These are phyloP conservation scores for Tetanocera ferruginea DNA, from an alignment of 2,888 invertebrate species.

Conservation along the genomic window DNA sequence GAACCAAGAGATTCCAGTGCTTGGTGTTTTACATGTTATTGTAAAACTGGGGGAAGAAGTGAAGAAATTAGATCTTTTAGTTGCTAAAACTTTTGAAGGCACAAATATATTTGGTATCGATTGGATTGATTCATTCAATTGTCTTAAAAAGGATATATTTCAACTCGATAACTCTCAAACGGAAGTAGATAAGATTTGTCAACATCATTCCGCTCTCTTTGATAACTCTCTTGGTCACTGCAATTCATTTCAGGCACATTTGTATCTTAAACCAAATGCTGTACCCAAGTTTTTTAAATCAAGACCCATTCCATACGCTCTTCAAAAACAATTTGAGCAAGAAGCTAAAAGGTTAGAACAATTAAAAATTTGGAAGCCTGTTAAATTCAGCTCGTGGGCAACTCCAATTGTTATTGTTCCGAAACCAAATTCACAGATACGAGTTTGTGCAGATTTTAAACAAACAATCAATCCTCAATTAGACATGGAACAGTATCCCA, in stretches of 20 bases:
- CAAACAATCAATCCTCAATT: not conserved
- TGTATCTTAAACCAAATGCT: too few species aligned
- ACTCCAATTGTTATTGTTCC: not conserved
- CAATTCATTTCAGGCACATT: not conserved
- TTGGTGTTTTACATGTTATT: too few species aligned
- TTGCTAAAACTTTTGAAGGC: not conserved
- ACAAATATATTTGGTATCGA: not conserved
- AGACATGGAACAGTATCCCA: not conserved
- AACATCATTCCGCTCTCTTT: not conserved
- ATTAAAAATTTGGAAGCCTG: not conserved
- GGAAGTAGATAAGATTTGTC: not conserved
- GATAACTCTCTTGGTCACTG: too few species aligned
- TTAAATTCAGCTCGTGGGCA: too few species aligned
- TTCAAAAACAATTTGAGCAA: too few species aligned
- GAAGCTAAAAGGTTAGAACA: not conserved
- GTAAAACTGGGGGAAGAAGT: too few species aligned
- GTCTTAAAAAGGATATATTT: too few species aligned
- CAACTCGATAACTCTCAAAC: not conserved
- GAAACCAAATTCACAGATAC: not conserved
- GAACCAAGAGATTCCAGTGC: not conserved
- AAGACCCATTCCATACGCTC: not conserved
- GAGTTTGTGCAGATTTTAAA: not conserved
- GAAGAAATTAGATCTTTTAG: too few species aligned
- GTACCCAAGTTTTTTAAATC: not conserved
- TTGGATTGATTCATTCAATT: not conserved